Evolutionary conservation across 2,113 vertebrate genomes (phyloP).

Genomic region (Platycercus adscitus): DNA sequence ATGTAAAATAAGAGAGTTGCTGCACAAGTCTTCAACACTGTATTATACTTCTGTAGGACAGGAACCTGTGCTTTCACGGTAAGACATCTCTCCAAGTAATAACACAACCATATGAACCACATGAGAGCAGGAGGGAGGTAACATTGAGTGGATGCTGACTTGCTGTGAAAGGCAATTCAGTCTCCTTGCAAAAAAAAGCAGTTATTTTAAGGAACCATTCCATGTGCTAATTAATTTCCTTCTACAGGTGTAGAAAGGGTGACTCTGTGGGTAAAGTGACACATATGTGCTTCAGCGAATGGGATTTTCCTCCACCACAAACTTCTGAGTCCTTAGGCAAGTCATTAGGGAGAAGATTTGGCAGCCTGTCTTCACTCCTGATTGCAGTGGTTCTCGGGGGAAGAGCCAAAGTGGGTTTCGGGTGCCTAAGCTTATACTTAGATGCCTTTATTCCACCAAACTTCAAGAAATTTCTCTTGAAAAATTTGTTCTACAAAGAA

Average conservation of each 20-base stretch:
- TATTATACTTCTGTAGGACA: not conserved
- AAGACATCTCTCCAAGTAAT: not conserved
- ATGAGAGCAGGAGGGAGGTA: not conserved
- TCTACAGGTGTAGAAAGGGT: not conserved
- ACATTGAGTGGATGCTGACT: not conserved
- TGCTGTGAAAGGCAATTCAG: not conserved
- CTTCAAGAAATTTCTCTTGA: not conserved
- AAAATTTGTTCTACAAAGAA: not conserved
- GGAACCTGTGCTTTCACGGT: not conserved
- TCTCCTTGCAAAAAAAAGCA: not conserved
- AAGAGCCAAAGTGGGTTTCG: rapidly evolving
- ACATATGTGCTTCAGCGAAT: not conserved
- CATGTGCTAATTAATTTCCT: not conserved
- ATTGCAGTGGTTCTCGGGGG: not conserved
- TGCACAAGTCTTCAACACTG: not conserved
- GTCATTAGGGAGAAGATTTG: not conserved
- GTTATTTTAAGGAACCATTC: not conserved
- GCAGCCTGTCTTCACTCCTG: not conserved
- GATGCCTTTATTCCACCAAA: not conserved
- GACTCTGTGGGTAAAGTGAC: not conserved
- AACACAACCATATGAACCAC: not conserved
- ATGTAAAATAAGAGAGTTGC: not conserved
- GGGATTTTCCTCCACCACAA: not conserved
- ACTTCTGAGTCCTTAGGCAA: not conserved
- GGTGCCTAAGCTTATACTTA: not conserved